Base-by-base conservation (phyloP, 2,113 vertebrate genomes). In the Oxyura jamaicensis region DNA sequence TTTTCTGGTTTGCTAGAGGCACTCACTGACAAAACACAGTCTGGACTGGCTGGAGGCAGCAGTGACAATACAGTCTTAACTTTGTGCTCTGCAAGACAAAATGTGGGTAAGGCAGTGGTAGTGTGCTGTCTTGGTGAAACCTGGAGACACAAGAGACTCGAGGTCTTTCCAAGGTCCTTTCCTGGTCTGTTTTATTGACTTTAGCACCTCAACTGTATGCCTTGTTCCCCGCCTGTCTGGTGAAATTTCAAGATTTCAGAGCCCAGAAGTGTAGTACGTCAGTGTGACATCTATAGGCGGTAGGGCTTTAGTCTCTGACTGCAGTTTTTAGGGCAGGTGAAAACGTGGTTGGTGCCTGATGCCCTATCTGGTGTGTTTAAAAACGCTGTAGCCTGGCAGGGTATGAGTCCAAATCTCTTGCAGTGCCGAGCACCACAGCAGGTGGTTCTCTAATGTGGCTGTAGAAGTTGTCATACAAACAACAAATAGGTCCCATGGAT, bases 391-490 rank as follows among this genome's bases (percentile, higher is more conserved):
- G 23, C 62, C 29, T 44, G 13, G 21, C 20, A 15, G 13, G 23
- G 20, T 48, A 13, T 19, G 31, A 77, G 35, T 60, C n/a, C 26
- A 0, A 31, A 26, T 50, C 36, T 83, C 36, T 63, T 63, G 46
- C 21, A 41, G n/a, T 44, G 65, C 48, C 39, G 60, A 52, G 41
- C 0, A 0, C n/a, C 35, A 53, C 82, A 80, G 62, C 36, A 59
- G 39, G 31, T 62, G 71, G 12, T 72, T 91, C 52, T 82, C 42
- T 65, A 39, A 26, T 0, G 1, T 52, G 62, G 29, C 29, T 75
- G 66, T n/a, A 46, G 11, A 17, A 79, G 22, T 35, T 91, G 31
- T 44, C 31, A 35, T 48, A 33, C 35, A 42, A 83, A 65, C 33
- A 58, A 62, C 52, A 50, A 66, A 44, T 26, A 71, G 56, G 13